phyloP scores from a whole-genome alignment of 2,797 vertebrate genomes.

The Capromys pilorides region DNA sequence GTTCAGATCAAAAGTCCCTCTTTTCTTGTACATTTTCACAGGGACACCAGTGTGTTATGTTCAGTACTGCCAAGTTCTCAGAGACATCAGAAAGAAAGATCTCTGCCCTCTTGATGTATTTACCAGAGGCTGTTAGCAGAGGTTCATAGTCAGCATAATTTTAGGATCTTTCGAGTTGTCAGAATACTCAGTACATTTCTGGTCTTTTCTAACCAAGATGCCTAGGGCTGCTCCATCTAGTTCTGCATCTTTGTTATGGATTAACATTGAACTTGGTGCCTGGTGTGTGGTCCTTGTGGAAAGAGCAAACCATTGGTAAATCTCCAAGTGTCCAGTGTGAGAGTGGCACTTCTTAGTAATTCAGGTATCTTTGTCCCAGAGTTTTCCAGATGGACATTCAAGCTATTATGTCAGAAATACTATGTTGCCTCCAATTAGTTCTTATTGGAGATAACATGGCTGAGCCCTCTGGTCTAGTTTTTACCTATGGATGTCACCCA shows the following conservation, averaged over 20 bases:
- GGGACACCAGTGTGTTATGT: constrained; percentile 24
- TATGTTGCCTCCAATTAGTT: background rate
- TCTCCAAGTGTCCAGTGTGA: constrained; percentile 37
- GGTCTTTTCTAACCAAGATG: constrained; percentile 28
- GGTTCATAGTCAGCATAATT: constrained; percentile 5
- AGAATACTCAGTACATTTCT: constrained; percentile 9
- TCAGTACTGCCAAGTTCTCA: constrained; percentile 30
- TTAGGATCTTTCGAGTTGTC: constrained; percentile 33
- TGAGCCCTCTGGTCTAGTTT: constrained; percentile 26
- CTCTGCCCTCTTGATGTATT: constrained; percentile 9
- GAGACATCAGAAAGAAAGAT: constrained; percentile 42
- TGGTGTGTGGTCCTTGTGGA: background rate
- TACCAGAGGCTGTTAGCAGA: constrained; percentile 35
- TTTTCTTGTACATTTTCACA: constrained; percentile 29
- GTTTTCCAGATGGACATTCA: constrained; percentile 40
- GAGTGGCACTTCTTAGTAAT: constrained; percentile 38
- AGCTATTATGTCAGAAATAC: constrained; percentile 32
- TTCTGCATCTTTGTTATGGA: constrained; percentile 43
- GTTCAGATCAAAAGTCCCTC: constrained; percentile 59
- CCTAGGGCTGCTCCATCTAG: background rate
- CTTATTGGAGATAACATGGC: background rate
- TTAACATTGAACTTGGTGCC: constrained; percentile 14
- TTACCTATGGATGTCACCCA: background rate
- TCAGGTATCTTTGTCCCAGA: background rate
- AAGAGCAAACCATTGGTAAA: constrained; percentile 41